Base-by-base conservation (phyloP, 1,140 invertebrate species). In the Drosophila azteca region DNA sequence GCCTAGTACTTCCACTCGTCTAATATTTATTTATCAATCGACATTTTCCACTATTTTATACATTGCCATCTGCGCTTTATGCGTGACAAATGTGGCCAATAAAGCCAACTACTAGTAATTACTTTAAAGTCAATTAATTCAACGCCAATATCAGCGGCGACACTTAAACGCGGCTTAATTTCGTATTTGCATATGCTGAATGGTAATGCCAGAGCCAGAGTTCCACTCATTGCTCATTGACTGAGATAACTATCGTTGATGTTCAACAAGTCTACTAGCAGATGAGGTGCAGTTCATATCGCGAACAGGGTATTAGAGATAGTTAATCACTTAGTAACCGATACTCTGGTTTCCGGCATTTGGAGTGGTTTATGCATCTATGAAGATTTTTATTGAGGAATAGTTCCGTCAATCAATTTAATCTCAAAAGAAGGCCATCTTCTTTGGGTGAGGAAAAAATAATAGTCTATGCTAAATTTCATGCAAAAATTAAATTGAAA, bases 71-170 rank as follows among this genome's bases (percentile, higher is more conserved):
- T 9, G 1, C 9, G 39, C 11, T 9, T 31, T 11, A 26, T 15
- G 35, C 3, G 0, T 68, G 64, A 57, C 39, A 20, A 69, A 49
- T 43, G 26, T 9, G 8, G 13, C 11, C n/a, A 49, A 50, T 43
- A 41, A 41, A n/a, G 0, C 3, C 26, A 49, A 68, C 63, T 68
- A 43, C 49, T 57, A 35, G 57, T 68, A 50, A 35, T 35, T 15
- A 35, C 63, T 50, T 57, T 57, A 51, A 50, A 57, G 17, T 7
- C 66, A 49, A 69, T 67, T 69, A 67, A 69, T 67, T 55, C 20
- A 41, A 43, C 43, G 7, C 48, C 67, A 31, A 8, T 31, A 46
- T 48, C 44, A 3, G 15, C 20, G 53, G 31, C 15, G 51, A 50
- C 64, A 41, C 24, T 26, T 44, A 43, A 50, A 8, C 6, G 11